These are phyloP conservation scores for Agriotes lineatus DNA, from an alignment of 2,888 invertebrate species.

Conservation along the genomic window DNA sequence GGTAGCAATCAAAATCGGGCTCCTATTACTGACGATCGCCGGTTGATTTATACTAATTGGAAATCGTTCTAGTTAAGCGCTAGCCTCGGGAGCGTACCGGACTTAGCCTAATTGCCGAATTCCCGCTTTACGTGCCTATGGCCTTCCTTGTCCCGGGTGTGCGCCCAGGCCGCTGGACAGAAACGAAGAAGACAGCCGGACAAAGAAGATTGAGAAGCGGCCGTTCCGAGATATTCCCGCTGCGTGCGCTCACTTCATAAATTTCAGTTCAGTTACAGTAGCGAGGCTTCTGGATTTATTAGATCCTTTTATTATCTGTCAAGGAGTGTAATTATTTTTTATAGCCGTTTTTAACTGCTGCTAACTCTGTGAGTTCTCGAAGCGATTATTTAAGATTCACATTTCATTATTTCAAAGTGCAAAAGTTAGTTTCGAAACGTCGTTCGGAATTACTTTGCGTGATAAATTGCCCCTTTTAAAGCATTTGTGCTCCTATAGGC, in stretches of 20 bases:
- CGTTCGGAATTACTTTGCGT: neutral
- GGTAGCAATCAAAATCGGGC: slow-evolving; percentile 46
- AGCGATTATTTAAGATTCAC: slow-evolving; percentile 16
- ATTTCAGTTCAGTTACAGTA: slow-evolving; percentile 52
- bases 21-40: slow-evolving; percentile 46
- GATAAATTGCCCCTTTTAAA: neutral
- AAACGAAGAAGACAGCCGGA: slow-evolving; percentile 35
- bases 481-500: neutral
- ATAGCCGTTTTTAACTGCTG: slow-evolving; percentile 45
- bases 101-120: slow-evolving; percentile 17
- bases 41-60: slow-evolving; percentile 57
- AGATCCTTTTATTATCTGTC: slow-evolving; percentile 57
- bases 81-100: slow-evolving; percentile 39
- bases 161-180: slow-evolving; percentile 14
- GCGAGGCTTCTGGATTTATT: slow-evolving; percentile 54
- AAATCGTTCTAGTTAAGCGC: slow-evolving; percentile 52
- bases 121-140: slow-evolving; percentile 28
- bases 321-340: slow-evolving; percentile 55
- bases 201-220: slow-evolving; percentile 32
- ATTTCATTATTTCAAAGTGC: slow-evolving; percentile 13
- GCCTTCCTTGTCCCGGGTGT: slow-evolving; percentile 29
- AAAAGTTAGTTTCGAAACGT: neutral
- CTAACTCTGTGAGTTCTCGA: slow-evolving; percentile 9
- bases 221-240: slow-evolving; percentile 41
- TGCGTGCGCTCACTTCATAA: slow-evolving; percentile 54